Evolutionary conservation across 2,888 invertebrate species (phyloP), one percentile per base, ranked within the genome.

Genomic region (Synergus laeviventris): DNA sequence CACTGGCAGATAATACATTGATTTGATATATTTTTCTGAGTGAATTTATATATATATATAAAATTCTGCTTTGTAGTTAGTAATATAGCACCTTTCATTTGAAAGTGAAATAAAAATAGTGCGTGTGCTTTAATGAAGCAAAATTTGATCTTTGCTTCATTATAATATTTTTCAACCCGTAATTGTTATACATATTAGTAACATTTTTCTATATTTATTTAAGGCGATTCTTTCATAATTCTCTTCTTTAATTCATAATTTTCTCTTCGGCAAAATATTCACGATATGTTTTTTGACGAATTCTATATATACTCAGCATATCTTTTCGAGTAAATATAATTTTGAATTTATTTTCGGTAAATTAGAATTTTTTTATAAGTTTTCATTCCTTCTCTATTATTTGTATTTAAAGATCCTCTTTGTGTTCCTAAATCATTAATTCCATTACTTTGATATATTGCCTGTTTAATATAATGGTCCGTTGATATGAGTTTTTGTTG

Each of bases 61-160:
- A 42, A 56, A 56, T 0, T 21, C 12, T 56, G 21, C 2, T 56
- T 56, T 56, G 12, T 21, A 8, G 21, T 56, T 56, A 11, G 21
- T 56, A 12, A 56, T 56, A 16, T 56, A 56, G 56, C 56, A 56
- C 56, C 21, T 12, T 56, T 56, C 12, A 56, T 56, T 56, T 56
- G 12, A 56, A 21, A 56, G 21, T n/a, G 56, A 56, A 56, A 0
- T 56, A 12, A 56, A 21, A 56, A 56, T 56, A 56, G 21, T 56
- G 56, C 11, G 4, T 56, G 56, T 21, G 21, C 21, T 56, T 56
- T 21, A 12, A 56, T 21, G 18, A 21, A 21, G 56, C 56, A 56
- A 56, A 56, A 56, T 11, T 18, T 56, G 0, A 56, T 56, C 0
- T 16, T 49, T 49, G 16, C n/a, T 49, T 49, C n/a, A 49, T 49